phyloP scores from a whole-genome alignment of 2,797 vertebrate genomes.

The Spondyliosoma cantharus region DNA sequence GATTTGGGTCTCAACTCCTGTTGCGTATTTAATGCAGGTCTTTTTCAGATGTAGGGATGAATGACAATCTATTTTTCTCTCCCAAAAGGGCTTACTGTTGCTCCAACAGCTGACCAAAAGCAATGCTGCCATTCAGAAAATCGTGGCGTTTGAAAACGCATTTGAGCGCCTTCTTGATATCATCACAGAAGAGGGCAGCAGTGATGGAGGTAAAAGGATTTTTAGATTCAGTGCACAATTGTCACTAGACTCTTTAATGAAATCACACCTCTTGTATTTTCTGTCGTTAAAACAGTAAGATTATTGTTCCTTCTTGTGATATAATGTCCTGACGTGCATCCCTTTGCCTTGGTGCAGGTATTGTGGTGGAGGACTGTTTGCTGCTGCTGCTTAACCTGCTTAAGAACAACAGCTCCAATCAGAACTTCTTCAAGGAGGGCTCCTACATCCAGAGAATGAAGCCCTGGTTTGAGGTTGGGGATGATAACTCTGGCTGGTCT shows the following conservation, averaged over 20 bases:
- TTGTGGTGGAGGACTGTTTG: conserved; percentile 98
- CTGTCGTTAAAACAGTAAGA: not conserved
- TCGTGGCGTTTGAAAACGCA: conserved; percentile 98
- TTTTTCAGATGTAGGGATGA: not conserved
- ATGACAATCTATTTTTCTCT: conserved; percentile 9
- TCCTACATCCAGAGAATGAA: conserved; percentile 99
- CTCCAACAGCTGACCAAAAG: conserved; percentile 97
- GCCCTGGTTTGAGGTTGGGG: conserved; percentile 98
- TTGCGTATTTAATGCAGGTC: not conserved
- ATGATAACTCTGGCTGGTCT: conserved; percentile 98
- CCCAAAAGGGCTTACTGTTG: conserved; percentile 90
- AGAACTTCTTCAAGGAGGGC: conserved; percentile 99
- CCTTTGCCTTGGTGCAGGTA: conserved; percentile 83
- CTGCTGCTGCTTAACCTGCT: conserved; percentile 93
- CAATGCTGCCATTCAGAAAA: conserved; percentile 99
- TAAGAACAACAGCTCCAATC: conserved; percentile 99
- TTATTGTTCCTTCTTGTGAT: not conserved
- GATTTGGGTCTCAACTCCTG: not conserved
- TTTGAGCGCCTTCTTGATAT: conserved; percentile 98
- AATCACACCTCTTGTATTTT: not conserved
- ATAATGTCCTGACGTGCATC: not conserved
- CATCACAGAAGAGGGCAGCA: conserved; percentile 96
- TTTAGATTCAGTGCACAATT: not conserved
- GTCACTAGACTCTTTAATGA: not conserved
- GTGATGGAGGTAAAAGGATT: conserved; percentile 91